Base-by-base conservation (phyloP, 2,113 vertebrate genomes). In the Enhydra lutris region DNA sequence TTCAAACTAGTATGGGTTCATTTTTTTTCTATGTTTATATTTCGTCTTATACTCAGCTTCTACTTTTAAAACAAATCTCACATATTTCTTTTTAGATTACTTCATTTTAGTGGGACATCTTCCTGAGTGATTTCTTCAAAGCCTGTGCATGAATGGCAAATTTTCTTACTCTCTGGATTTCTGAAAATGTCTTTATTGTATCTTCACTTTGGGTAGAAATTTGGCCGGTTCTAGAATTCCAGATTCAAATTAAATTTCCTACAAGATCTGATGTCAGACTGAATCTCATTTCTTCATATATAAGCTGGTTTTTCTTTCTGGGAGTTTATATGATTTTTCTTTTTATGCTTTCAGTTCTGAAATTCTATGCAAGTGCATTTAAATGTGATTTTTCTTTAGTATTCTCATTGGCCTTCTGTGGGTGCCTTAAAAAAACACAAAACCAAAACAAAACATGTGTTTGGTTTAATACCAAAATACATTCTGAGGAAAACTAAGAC, bases 171-270 rank as follows among this genome's bases (percentile, higher is more conserved):
- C 78, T 10, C n/a, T 59, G 29, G 47, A 71, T 91, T 95, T 95
- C 81, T 81, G 76, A 84, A 94, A 93, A 97, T 69, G 9, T 88
- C 89, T 80, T 76, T 65, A 57, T 91, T 93, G 89, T 73, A 52
- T 95, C 50, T 59, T 89, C 52, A 65, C 39, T 67, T 95, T 63
- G 63, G 50, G 52, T 57, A 21, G 50, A 50, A 73, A 65, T 82
- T 85, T 69, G 26, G 21, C 55, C 88, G 74, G 31, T 63, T 87
- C 21, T 74, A 34, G 3, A 86, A 89, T 55, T 93, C 18, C 63
- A 69, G 76, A 61, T 93, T 94, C 86, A 93, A 76, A 45, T 47
- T n/a, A 89, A 92, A 69, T 87, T 94, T 92, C 61, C 13, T 95
- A 47, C 14, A 89, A 88, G 92, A 87, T 91, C 12, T 61, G 52